Conservation (phyloP, 2,888 invertebrate genomes). For the Drosophila paranaensis region DNA sequence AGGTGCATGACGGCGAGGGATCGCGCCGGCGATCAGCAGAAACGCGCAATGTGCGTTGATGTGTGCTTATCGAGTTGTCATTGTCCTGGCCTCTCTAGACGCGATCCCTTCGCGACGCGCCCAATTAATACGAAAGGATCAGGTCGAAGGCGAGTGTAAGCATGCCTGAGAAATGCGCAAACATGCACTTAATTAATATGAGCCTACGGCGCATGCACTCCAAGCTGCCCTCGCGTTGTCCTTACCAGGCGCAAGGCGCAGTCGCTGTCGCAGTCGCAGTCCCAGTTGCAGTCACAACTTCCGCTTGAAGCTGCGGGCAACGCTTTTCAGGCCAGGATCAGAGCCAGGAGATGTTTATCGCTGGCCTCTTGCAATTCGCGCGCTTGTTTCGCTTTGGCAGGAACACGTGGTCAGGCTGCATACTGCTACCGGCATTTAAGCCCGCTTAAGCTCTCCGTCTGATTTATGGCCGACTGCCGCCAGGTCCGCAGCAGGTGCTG, state of each 20-base stretch:
- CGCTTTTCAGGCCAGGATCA: slow-evolving; percentile 31
- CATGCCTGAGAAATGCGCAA: slow-evolving; percentile 59
- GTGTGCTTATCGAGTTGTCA: slow-evolving; percentile 82
- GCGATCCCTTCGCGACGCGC: slow-evolving; percentile 35
- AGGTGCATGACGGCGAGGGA: slow-evolving; percentile 66
- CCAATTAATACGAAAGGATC: slow-evolving; percentile 69
- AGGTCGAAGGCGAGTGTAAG: slow-evolving; percentile 9
- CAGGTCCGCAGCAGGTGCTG: slow-evolving; percentile 48
- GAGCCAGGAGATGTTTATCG: slow-evolving; percentile 56
- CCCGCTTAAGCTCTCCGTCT: slow-evolving; percentile 58
- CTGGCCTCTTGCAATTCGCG: slow-evolving; percentile 56
- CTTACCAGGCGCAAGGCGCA: slow-evolving; percentile 26
- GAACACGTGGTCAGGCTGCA: slow-evolving; percentile 30
- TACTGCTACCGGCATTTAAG: slow-evolving; percentile 73
- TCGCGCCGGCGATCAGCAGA: slow-evolving; percentile 32
- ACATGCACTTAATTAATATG: slow-evolving; percentile 75
- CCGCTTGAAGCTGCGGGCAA: slow-evolving; percentile 60
- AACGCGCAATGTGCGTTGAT: slow-evolving; percentile 76
- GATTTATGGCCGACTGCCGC: slow-evolving; percentile 57
- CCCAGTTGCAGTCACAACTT: slow-evolving; percentile 24
- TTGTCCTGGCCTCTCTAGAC: slow-evolving; percentile 58
- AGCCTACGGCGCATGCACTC: slow-evolving; percentile 55
- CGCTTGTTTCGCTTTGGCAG: slow-evolving; percentile 56
- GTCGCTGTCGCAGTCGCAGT: background rate
- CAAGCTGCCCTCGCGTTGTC: slow-evolving; percentile 33